A percentile compares a stretch with the other conserved stretches of the same genome.
Evolutionary conservation across 1,140 invertebrate genomes (phyloP).

Genomic region (Chymomyza costata): DNA sequence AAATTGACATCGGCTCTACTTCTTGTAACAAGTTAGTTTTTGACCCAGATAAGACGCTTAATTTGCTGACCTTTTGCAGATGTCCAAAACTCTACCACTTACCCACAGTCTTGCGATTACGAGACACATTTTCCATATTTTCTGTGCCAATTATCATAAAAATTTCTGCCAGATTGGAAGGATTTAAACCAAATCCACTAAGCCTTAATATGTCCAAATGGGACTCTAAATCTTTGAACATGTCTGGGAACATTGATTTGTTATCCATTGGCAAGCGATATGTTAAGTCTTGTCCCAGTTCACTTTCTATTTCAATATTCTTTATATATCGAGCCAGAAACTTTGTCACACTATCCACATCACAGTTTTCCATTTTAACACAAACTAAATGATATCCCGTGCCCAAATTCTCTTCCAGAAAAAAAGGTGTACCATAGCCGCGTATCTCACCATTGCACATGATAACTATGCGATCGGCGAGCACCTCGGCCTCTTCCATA

Average conservation of each 20-base stretch:
- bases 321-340: slow-evolving; percentile 12
- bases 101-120: no score
- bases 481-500: slow-evolving; percentile 96
- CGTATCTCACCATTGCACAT: slow-evolving; percentile 87
- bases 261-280: slow-evolving; percentile 26
- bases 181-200: slow-evolving; percentile 89
- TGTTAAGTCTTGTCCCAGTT: slow-evolving; percentile 8
- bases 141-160: slow-evolving; percentile 55
- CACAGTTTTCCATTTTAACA: slow-evolving; percentile 5
- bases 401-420: slow-evolving; percentile 88
- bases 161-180: slow-evolving; percentile 93
- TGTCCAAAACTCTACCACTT: no score
- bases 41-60: no score
- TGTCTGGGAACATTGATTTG: neutral
- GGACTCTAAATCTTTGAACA: slow-evolving; percentile 31
- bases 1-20: no score
- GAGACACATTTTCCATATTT: neutral
- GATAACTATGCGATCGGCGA: slow-evolving; percentile 93
- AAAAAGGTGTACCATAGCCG: slow-evolving; percentile 90
- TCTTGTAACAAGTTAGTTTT: no score
- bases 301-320: neutral
- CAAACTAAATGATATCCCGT: slow-evolving; percentile 34
- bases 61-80: no score
- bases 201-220: slow-evolving; percentile 62
- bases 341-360: slow-evolving; percentile 17